Evolutionary conservation across 2,113 vertebrate species (phyloP).

Genomic region (Cyprinodon tularosa): DNA sequence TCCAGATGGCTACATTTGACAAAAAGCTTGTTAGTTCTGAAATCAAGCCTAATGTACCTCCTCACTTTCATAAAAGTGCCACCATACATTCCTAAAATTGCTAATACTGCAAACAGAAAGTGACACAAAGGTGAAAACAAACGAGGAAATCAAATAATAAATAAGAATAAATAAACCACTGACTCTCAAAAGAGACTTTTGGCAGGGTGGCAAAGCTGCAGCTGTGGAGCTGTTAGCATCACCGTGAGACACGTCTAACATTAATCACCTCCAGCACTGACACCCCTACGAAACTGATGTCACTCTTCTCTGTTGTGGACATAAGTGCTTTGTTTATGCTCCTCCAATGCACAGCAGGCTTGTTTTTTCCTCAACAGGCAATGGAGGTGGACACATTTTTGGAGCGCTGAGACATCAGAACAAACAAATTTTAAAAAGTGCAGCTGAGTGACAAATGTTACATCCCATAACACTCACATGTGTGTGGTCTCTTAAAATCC

Average conservation of each 20-base stretch:
- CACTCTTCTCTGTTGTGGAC: constrained; percentile 37
- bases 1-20: constrained; percentile 15
- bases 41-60: constrained; percentile 43
- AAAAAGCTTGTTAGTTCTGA: constrained; percentile 4
- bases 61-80: constrained; percentile 47
- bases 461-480: not conserved
- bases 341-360: constrained; percentile 6
- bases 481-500: not conserved
- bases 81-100: constrained; percentile 41
- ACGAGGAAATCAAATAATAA: constrained; percentile 61
- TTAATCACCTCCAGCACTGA: constrained; percentile 33
- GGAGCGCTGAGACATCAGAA: not conserved
- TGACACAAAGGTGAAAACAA: constrained; percentile 20
- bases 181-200: constrained; percentile 42
- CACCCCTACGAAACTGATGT: constrained; percentile 35
- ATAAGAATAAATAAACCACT: constrained; percentile 73
- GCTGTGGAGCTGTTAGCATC: constrained; percentile 47
- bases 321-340: constrained; percentile 50
- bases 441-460: not conserved
- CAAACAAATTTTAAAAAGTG: constrained; percentile 13
- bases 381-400: constrained; percentile 16
- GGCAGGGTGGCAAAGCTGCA: constrained; percentile 48
- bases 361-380: not conserved
- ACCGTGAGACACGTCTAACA: constrained; percentile 24
- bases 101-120: constrained; percentile 30